Conservation (phyloP, 2,888 invertebrate species). For the Drosophila melanosoma region DNA sequence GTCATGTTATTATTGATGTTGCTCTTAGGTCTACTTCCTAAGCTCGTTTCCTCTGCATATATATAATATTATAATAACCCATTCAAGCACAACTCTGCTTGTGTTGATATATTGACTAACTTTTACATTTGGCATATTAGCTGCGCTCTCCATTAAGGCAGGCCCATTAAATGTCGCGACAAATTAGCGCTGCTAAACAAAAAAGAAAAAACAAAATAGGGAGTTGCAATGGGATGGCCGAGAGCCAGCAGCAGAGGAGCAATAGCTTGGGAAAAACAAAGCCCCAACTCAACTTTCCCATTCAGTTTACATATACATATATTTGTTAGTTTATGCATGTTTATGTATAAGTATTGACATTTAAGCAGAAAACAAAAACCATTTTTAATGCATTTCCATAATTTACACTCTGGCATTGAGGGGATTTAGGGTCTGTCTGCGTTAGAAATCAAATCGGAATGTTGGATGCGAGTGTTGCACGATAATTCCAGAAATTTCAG, state of each 20-base stretch:
- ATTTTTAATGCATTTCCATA: slow-evolving; percentile 36
- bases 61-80: not conserved
- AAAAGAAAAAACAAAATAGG: not conserved
- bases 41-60: slow-evolving; percentile 25
- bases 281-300: slow-evolving; percentile 49
- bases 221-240: slow-evolving; percentile 1
- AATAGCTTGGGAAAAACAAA: slow-evolving; percentile 5
- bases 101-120: not conserved
- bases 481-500: not conserved
- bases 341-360: slow-evolving; percentile 45
- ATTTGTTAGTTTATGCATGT: not conserved
- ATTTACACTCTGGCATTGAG: slow-evolving; percentile 32
- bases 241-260: not conserved
- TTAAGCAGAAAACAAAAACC: slow-evolving; percentile 33
- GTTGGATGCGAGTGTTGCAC: not conserved
- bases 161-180: slow-evolving; percentile 59
- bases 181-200: slow-evolving; percentile 44
- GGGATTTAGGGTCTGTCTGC: not conserved
- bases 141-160: slow-evolving; percentile 51
- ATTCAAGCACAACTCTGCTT: not conserved
- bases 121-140: slow-evolving; percentile 51
- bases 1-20: not conserved
- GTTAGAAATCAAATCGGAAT: not conserved
- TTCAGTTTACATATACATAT: slow-evolving; percentile 11
- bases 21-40: slow-evolving; percentile 15